Conservation (phyloP, 2,888 invertebrate genomes). For the Chymomyza procnemis region DNA sequence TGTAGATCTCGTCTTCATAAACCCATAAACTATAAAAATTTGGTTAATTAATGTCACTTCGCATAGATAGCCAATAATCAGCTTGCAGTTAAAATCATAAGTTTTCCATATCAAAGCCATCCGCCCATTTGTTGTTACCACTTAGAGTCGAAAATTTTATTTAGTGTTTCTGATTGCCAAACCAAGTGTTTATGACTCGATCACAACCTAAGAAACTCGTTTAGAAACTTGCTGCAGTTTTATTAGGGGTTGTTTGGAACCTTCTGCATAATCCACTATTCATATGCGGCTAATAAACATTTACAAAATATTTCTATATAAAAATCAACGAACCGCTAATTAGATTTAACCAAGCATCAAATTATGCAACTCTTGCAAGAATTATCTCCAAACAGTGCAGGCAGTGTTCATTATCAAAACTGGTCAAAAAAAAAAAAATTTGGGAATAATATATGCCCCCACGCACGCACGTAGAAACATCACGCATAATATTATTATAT, state of each 20-base stretch:
- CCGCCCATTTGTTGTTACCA: not conserved
- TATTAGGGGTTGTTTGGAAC: not conserved
- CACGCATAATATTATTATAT: slow-evolving; percentile 3
- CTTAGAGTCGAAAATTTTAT: not conserved
- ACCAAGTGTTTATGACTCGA: not conserved
- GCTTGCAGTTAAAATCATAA: not conserved
- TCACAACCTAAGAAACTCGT: not conserved
- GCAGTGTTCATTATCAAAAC: slow-evolving; percentile 39
- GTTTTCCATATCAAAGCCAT: not conserved
- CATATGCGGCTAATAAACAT: not conserved
- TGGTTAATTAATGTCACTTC: not conserved
- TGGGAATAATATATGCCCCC: not conserved
- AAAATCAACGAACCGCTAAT: not conserved
- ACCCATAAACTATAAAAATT: not conserved
- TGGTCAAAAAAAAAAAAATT: slow-evolving; percentile 7
- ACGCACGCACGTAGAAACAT: not conserved
- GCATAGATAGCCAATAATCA: not conserved
- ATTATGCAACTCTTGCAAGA: slow-evolving; percentile 33
- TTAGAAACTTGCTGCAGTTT: not conserved
- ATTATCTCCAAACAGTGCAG: slow-evolving; percentile 29
- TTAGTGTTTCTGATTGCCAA: not conserved
- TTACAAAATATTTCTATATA: not conserved
- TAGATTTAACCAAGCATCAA: slow-evolving; percentile 20
- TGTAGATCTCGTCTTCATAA: not conserved
- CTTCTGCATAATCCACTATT: not conserved